Conservation (phyloP, 2,113 vertebrate species). For the Mionectes macconnelli region DNA sequence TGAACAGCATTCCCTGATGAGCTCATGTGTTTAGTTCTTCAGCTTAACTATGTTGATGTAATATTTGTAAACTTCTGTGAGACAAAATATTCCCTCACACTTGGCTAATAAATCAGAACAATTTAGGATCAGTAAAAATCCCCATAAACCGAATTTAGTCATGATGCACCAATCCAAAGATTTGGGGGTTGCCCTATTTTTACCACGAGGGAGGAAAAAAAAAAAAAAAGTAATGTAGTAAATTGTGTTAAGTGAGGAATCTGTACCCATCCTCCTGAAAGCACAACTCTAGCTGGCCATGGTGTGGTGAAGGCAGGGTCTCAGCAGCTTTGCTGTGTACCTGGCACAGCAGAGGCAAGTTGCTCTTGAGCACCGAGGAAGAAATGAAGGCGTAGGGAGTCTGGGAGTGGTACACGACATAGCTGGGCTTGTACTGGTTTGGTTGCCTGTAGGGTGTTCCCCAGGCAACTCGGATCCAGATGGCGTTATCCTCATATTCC, state of each 20-base stretch:
- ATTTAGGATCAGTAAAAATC: not conserved
- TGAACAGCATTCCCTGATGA: too few species aligned
- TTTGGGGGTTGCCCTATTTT: not conserved
- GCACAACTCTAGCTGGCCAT: not conserved
- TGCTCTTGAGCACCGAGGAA: conserved; percentile 14
- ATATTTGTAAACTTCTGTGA: not conserved
- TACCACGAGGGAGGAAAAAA: not conserved
- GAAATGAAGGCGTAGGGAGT: conserved; percentile 86
- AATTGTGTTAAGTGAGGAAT: not conserved
- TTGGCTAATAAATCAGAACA: not conserved
- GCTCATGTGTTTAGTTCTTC: not conserved
- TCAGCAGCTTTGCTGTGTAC: conserved; percentile 59
- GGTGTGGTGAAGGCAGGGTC: not conserved
- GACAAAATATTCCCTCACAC: not conserved
- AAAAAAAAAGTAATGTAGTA: not conserved
- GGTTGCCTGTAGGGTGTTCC: conserved; percentile 80
- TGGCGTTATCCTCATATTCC: conserved; percentile 83
- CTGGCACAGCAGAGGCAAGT: conserved; percentile 81
- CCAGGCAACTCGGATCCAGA: conserved; percentile 96
- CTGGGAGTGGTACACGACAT: conserved; percentile 86
- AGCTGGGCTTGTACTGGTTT: conserved; percentile 88
- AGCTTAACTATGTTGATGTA: not conserved
- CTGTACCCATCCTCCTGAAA: not conserved
- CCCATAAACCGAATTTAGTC: not conserved
- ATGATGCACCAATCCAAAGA: not conserved